These are phyloP conservation scores for Unio pictorum DNA, from an alignment of 2,888 invertebrate species.

Conservation along the genomic window DNA sequence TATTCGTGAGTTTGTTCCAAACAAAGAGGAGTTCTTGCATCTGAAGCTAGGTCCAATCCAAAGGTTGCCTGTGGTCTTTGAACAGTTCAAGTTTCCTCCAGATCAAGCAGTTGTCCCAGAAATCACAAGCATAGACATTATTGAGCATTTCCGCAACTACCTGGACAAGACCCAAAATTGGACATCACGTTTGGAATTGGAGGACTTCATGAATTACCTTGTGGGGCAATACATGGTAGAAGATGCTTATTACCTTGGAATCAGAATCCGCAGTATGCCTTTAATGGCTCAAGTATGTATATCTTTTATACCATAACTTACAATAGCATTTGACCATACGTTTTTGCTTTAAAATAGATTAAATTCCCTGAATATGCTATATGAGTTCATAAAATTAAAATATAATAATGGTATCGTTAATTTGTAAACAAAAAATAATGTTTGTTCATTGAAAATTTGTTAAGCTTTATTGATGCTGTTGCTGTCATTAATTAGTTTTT, in stretches of 20 bases:
- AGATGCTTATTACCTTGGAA: conserved; percentile 59
- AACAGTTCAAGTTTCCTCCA: conserved; percentile 62
- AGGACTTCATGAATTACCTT: conserved; percentile 61
- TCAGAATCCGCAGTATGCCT: conserved; percentile 53
- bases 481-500: too few species aligned
- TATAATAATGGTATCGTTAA: too few species aligned
- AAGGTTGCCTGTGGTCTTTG: conserved; percentile 58
- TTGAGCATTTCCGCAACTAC: conserved; percentile 53
- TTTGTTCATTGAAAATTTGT: too few species aligned
- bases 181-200: conserved; percentile 49
- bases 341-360: too few species aligned
- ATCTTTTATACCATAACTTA: too few species aligned
- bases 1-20: conserved; percentile 50
- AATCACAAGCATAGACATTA: conserved; percentile 60
- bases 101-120: conserved; percentile 57
- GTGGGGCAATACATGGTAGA: conserved; percentile 46
- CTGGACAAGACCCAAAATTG: conserved; percentile 58
- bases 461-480: too few species aligned
- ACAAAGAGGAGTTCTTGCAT: conserved; percentile 48
- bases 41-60: conserved; percentile 65
- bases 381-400: too few species aligned
- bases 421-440: too few species aligned
- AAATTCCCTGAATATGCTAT: too few species aligned
- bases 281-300: too few species aligned
- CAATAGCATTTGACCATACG: too few species aligned